phyloP scores from a whole-genome alignment of 1,140 invertebrate species.

The Bilobella aurantiaca region DNA sequence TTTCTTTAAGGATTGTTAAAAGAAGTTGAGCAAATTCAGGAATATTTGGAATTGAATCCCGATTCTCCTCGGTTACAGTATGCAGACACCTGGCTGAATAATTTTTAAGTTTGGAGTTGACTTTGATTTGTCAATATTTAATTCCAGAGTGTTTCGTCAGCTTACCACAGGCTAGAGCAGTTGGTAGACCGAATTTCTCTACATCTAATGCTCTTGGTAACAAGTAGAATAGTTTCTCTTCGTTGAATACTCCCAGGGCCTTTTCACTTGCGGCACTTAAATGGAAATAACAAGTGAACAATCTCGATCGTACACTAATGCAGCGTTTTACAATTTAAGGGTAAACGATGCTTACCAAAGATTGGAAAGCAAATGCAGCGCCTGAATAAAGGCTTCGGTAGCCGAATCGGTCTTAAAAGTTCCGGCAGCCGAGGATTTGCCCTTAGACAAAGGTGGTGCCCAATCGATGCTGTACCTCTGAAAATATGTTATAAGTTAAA shows the following conservation, averaged over 20 bases:
- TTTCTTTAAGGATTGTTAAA: background rate
- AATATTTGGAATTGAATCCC: slow-evolving; percentile 38
- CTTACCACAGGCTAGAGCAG: slow-evolving; percentile 46
- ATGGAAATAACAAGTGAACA: slow-evolving; percentile 33
- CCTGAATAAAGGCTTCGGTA: slow-evolving; percentile 55
- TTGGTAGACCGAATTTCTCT: slow-evolving; percentile 49
- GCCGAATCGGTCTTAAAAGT: slow-evolving; percentile 45
- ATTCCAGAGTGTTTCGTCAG: background rate
- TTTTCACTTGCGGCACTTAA: slow-evolving; percentile 47
- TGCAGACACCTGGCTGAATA: slow-evolving; percentile 51
- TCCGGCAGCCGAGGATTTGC: background rate
- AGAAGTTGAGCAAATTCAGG: slow-evolving; percentile 40
- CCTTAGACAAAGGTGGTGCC: slow-evolving; percentile 1
- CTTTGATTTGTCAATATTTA: background rate
- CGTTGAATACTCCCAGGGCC: slow-evolving; percentile 55
- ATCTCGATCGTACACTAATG: slow-evolving; percentile 49
- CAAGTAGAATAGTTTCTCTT: slow-evolving; percentile 52
- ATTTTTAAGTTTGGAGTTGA: slow-evolving; percentile 6
- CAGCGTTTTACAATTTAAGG: background rate
- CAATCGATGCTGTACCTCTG: background rate
- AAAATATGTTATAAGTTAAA: background rate
- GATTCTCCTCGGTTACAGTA: slow-evolving; percentile 58
- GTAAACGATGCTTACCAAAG: slow-evolving; percentile 44
- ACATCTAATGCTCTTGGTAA: slow-evolving; percentile 54
- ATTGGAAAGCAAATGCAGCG: slow-evolving; percentile 55